Percentiles rank a stretch among this genome's conserved stretches.
Conservation (phyloP, 2,888 invertebrate genomes). For the Dysmachus trigonus region DNA sequence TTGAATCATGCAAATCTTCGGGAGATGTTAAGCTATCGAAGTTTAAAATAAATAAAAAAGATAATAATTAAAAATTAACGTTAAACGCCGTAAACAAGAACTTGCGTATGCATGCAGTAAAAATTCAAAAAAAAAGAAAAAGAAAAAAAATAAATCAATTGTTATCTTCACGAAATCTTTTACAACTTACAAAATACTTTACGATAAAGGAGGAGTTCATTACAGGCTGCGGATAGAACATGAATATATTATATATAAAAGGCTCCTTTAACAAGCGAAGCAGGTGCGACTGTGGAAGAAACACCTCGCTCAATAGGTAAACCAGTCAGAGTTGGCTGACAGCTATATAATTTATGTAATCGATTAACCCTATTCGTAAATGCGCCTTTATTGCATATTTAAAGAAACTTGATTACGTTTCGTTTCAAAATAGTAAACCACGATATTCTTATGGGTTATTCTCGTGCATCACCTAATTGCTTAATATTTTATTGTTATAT, state of each 20-base stretch:
- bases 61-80: background rate
- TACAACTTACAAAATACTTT: background rate
- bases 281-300: background rate
- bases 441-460: background rate
- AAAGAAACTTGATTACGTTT: conserved; percentile 10
- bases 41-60: background rate
- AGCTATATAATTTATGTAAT: conserved; percentile 1
- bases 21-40: background rate
- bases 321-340: background rate
- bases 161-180: background rate
- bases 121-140: background rate
- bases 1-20: background rate
- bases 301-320: background rate
- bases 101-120: background rate
- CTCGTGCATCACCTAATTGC: conserved; percentile 2
- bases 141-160: too few species aligned
- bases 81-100: background rate
- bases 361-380: conserved; percentile 10
- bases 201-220: background rate
- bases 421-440: conserved; percentile 10
- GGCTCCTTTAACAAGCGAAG: background rate
- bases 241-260: background rate
- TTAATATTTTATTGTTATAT: conserved; percentile 11
- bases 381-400: conserved; percentile 25
- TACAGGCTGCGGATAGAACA: background rate